Base-by-base conservation (phyloP, 2,113 vertebrate species). In the Petroica traversi region DNA sequence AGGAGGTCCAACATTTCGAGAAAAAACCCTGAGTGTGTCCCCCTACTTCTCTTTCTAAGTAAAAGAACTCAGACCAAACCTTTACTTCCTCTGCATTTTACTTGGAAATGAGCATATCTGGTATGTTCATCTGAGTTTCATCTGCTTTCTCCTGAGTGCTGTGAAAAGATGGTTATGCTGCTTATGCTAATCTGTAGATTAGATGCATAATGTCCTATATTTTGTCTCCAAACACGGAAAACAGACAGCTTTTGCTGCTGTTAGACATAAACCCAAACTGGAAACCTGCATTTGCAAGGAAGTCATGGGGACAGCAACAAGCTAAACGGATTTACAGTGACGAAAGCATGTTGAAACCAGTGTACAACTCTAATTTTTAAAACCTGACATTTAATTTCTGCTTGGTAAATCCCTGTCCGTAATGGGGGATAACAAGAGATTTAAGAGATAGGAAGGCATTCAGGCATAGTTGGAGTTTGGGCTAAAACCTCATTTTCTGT, bases 151-250 rank as follows among this genome's bases (percentile, higher is more conserved):
- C 38, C 43, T 8, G 24, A 62, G 40, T 43, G 29, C 63, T 85
- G 41, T 88, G 71, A 71, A 84, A 92, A 94, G 61, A 69, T 38
- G 24, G 58, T 48, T 83, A 49, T 76, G 55, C 74, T 79, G 22
- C 6, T 79, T 93, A 96, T 81, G 84, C 74, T 92, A 76, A 92
- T 92, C 49, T 94, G 5, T 55, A 92, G 78, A 77, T 94, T 88
- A 85, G 59, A 82, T 93, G 43, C 23, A 69, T 94, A 59, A 71
- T 85, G 64, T 76, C 41, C 54, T 77, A 16, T 83, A 85, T 96
- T 94, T 95, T 89, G 55, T 85, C 43, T 88, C n/a, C 71, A 86
- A 83, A 16, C 38, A 72, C 66, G 54, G 73, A 67, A 78, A 89
- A 75, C 34, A 63, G 69, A 52, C 49, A 82, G 20, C 22, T 58